Percentiles rank a stretch among this genome's conserved stretches.
phyloP scores from a whole-genome alignment of 2,888 invertebrate genomes.

The Himalopsyche tibetana region DNA sequence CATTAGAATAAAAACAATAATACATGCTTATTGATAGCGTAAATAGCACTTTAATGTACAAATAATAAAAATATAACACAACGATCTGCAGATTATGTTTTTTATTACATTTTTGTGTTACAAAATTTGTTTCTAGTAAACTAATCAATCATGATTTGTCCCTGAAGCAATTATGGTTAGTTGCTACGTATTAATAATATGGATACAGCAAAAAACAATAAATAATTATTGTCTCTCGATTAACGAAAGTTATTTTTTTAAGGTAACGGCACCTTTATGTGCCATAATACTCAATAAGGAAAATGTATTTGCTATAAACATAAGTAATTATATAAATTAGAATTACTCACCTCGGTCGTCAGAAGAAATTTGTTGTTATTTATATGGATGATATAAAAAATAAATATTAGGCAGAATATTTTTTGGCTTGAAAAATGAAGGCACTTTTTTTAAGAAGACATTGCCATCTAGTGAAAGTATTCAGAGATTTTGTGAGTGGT shows the following conservation, averaged over 20 bases:
- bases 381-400: background rate
- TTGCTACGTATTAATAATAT: slow-evolving; percentile 4
- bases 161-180: slow-evolving; percentile 18
- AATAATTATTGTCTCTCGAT: background rate
- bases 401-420: background rate
- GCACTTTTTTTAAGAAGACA: background rate
- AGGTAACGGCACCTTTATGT: background rate
- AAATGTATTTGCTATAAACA: background rate
- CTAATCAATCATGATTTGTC: slow-evolving; percentile 27
- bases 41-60: no score
- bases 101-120: no score
- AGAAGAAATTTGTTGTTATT: background rate
- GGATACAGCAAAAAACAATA: background rate
- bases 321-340: background rate
- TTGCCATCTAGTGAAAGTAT: slow-evolving; percentile 37
- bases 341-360: background rate
- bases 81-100: background rate
- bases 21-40: no score
- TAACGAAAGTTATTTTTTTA: background rate
- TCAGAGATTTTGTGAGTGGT: background rate
- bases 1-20: no score
- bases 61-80: no score
- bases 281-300: background rate
- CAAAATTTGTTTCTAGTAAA: background rate
- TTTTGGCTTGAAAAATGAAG: background rate